A percentile compares a stretch with the other conserved stretches of the same genome.
phyloP scores from a whole-genome alignment of 2,797 vertebrate species.

The Molossus molossus region DNA sequence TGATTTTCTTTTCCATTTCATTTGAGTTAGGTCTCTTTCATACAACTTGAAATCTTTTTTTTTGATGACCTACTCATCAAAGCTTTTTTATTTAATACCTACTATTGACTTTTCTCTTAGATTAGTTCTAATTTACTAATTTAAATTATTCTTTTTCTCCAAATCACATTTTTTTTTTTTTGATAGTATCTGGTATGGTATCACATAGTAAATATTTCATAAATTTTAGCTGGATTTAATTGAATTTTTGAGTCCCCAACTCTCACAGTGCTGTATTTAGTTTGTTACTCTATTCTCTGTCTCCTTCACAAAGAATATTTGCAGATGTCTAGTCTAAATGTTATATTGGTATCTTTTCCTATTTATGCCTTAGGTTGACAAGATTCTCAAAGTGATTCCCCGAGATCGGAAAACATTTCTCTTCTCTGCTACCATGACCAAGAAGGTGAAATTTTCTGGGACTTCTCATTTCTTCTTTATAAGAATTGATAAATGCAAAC shows the following conservation, averaged over 20 bases:
- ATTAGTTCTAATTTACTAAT: not conserved
- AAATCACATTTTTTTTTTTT: conserved; percentile 14
- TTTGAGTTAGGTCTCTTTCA: not conserved
- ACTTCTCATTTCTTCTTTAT: not conserved
- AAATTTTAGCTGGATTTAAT: conserved; percentile 29
- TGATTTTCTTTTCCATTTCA: conserved; percentile 36
- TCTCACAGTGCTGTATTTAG: not conserved
- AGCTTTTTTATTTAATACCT: not conserved
- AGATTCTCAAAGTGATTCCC: conserved; percentile 98
- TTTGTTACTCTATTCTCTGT: not conserved
- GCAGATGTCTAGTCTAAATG: not conserved
- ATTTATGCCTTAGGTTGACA: conserved; percentile 94
- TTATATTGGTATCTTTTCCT: not conserved
- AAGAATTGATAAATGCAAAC: conserved; percentile 12
- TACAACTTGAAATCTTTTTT: not conserved
- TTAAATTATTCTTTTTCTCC: conserved; percentile 64
- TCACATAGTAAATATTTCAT: not conserved
- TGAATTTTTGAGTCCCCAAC: not conserved
- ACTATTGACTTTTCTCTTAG: conserved; percentile 37
- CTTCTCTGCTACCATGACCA: conserved; percentile 99
- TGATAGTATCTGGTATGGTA: not conserved
- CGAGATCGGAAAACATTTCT: conserved; percentile 96
- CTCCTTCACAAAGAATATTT: not conserved
- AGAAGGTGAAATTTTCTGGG: conserved; percentile 93
- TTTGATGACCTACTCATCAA: not conserved